A percentile compares a stretch with the other conserved stretches of the same genome.
Evolutionary conservation across 1,140 invertebrate genomes (phyloP).

Genomic region (Heliconius eleuchia): DNA sequence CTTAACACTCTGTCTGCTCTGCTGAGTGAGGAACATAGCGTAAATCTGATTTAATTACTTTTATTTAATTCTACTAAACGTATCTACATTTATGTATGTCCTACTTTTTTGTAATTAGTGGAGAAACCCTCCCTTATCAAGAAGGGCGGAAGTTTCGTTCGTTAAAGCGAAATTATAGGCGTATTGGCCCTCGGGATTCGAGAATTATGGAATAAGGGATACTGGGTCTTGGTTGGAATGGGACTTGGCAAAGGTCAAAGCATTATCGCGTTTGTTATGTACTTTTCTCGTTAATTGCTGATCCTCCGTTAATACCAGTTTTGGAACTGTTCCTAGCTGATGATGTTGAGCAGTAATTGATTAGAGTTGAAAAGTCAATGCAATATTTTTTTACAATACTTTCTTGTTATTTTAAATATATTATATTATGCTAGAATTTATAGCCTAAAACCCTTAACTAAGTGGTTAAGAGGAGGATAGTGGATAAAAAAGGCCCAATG

Average conservation of each 20-base stretch:
- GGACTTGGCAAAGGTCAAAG: slow-evolving; percentile 62
- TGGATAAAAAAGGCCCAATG: too few relatives aligned
- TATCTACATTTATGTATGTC: slow-evolving; percentile 11
- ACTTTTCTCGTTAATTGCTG: slow-evolving; percentile 32
- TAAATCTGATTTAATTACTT: too few relatives aligned
- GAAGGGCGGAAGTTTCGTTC: slow-evolving; percentile 61
- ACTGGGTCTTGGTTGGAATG: slow-evolving; percentile 59
- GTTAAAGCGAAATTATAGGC: slow-evolving; percentile 70
- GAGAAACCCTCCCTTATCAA: slow-evolving; percentile 60
- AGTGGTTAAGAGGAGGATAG: too few relatives aligned
- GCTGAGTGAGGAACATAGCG: too few relatives aligned
- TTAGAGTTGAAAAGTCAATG: too few relatives aligned
- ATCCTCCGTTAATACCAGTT: slow-evolving; percentile 20
- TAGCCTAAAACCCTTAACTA: too few relatives aligned
- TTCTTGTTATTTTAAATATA: too few relatives aligned
- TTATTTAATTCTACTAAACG: background rate
- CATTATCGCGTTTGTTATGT: slow-evolving; percentile 48
- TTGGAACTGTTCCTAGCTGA: background rate
- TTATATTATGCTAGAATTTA: too few relatives aligned
- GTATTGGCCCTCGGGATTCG: slow-evolving; percentile 59
- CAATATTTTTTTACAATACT: too few relatives aligned
- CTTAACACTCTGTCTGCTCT: too few relatives aligned
- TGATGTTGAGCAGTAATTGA: too few relatives aligned
- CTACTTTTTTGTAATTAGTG: slow-evolving; percentile 56
- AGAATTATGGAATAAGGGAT: slow-evolving; percentile 56